Evolutionary conservation across 2,888 invertebrate genomes (phyloP), one percentile per base, ranked within the genome.

Genomic region (Ormia ochracea): DNA sequence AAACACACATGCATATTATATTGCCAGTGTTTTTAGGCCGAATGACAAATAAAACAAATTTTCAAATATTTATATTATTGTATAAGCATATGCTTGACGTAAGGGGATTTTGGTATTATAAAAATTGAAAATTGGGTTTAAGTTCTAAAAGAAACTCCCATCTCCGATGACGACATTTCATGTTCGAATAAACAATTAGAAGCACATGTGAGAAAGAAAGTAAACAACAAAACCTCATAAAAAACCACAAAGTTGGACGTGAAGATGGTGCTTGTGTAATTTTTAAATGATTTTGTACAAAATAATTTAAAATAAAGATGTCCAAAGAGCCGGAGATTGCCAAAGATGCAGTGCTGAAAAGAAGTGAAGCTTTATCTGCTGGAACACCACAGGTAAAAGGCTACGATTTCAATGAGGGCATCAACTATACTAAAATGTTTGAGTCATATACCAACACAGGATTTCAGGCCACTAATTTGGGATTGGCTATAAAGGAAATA

Each of bases 381-480:
- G 92, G 91, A 83, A 94, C 94, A 0, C 93, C 93, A 0, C 91
- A 90, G 69, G 95, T 96, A 0, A 88, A 91, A 82, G 99, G 98
- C 4, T 99, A 98, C 89, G 96, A 99, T 87, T 99, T 97, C 93
- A 97, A 97, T 88, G 91, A 93, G 83, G 96, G 98, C 52, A 90
- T 98, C 6, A 93, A 99, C 89, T 98, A 97, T 88, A 93, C 94
- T 82, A 93, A 93, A 85, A 90, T 99, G 68, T 91, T 99, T 48
- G 91, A 94, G 82, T 94, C 94, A 28, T 99, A 95, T 88, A 88
- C 92, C 31, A 91, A 92, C 72, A 95, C 95, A 19, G 99, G 99
- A n/a, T 99, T 99, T 90, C 99, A 99, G 91, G 98, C 99, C 0
- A 98, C 98, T 0, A 97, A 95, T 91, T 95, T 99, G 88, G 98